A percentile compares a stretch with the other conserved stretches of the same genome.
phyloP scores from a whole-genome alignment of 35 echinoderm and acorn worm species.

The Eucidaris tribuloides region DNA sequence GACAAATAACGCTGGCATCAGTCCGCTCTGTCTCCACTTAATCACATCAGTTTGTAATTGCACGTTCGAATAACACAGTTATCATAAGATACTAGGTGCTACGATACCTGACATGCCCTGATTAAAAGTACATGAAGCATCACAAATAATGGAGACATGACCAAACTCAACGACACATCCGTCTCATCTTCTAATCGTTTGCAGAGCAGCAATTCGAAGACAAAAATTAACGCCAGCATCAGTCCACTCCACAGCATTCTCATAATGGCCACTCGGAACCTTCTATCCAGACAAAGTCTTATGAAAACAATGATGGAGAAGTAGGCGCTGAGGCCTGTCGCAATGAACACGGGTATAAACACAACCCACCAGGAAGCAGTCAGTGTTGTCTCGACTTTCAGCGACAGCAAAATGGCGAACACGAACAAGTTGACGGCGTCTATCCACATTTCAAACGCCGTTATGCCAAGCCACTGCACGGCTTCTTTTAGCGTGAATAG shows the following conservation, averaged over 20 bases:
- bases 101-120: slow-evolving; percentile 41
- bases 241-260: slow-evolving; percentile 86
- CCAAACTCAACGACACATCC: slow-evolving; percentile 11
- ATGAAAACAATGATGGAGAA: slow-evolving; percentile 92
- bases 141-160: slow-evolving; percentile 50
- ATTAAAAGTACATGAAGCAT: slow-evolving; percentile 41
- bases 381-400: slow-evolving; percentile 68
- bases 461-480: slow-evolving; percentile 88
- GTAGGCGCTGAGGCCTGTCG: slow-evolving; percentile 87
- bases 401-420: slow-evolving; percentile 76
- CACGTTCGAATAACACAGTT: no score
- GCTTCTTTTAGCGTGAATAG: slow-evolving; percentile 90
- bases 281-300: slow-evolving; percentile 67
- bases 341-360: slow-evolving; percentile 83
- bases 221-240: slow-evolving; percentile 66
- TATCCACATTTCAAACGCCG: slow-evolving; percentile 95
- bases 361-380: slow-evolving; percentile 81
- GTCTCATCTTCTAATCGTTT: slow-evolving; percentile 65
- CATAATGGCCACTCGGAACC: slow-evolving; percentile 56
- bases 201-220: slow-evolving; percentile 89
- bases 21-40: no score
- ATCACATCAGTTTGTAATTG: no score
- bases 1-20: no score
- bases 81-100: no score
- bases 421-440: slow-evolving; percentile 68